Percentiles rank a stretch among this genome's conserved stretches.
These are phyloP conservation scores for Spizella passerina DNA, from an alignment of 2,797 vertebrate genomes.

Conservation along the genomic window DNA sequence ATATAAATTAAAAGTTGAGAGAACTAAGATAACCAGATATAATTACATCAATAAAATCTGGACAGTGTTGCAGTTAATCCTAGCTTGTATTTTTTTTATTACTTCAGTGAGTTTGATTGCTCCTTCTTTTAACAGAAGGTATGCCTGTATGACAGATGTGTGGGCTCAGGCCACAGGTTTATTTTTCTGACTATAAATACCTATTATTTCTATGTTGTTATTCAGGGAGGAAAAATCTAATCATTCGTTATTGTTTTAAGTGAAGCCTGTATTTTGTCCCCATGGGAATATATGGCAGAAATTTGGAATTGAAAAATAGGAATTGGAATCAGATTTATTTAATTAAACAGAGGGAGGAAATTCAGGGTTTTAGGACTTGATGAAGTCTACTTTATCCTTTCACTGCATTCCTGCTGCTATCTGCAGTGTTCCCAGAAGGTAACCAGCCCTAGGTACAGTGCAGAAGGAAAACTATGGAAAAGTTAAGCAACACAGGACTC, in stretches of 20 bases:
- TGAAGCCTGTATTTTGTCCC: neutral
- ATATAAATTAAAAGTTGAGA: neutral
- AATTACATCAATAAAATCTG: neutral
- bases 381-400: neutral
- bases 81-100: neutral
- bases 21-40: neutral
- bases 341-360: neutral
- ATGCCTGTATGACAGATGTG: neutral
- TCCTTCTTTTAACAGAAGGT: neutral
- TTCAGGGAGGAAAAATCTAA: neutral
- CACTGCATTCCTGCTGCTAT: neutral
- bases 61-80: neutral
- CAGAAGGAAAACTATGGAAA: neutral
- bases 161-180: neutral
- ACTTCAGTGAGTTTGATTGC: neutral
- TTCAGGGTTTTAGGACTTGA: neutral
- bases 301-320: neutral
- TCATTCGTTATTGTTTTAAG: neutral
- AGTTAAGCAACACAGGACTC: neutral
- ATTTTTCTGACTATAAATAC: neutral
- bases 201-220: neutral
- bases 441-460: neutral
- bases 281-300: neutral
- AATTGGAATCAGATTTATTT: neutral
- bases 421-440: neutral